These are phyloP conservation scores for Meriones unguiculatus DNA, from an alignment of 2,113 vertebrate genomes.

Conservation along the genomic window DNA sequence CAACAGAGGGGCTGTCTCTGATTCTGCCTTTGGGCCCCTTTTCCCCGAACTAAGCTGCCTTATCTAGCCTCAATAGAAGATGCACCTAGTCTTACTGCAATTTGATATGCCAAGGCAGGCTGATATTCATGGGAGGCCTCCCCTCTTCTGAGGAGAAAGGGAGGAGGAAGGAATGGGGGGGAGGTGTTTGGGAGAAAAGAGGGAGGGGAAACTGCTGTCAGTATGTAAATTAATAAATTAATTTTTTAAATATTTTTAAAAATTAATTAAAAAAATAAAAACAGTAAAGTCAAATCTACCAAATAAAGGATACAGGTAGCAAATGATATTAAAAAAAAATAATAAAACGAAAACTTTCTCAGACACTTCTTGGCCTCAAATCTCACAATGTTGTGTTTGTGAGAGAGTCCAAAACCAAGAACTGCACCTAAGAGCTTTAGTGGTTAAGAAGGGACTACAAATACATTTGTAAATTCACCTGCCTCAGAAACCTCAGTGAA, in stretches of 20 bases:
- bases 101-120: background rate
- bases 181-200: background rate
- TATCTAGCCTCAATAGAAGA: background rate
- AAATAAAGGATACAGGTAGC: background rate
- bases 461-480: background rate
- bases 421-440: background rate
- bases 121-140: background rate
- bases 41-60: background rate
- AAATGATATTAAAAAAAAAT: background rate
- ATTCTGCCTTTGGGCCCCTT: background rate
- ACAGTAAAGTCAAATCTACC: background rate
- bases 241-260: too few species aligned
- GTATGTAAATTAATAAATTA: background rate
- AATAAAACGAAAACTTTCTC: background rate
- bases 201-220: background rate
- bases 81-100: background rate
- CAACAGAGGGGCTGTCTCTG: background rate
- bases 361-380: background rate
- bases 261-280: background rate
- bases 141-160: background rate
- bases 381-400: background rate
- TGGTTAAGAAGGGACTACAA: slow-evolving; percentile 6
- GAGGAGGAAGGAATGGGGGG: background rate
- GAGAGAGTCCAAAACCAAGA: background rate
- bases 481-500: slow-evolving; percentile 50